Evolutionary conservation across 1,140 invertebrate species (phyloP).

Genomic region (Chironomus tepperi): DNA sequence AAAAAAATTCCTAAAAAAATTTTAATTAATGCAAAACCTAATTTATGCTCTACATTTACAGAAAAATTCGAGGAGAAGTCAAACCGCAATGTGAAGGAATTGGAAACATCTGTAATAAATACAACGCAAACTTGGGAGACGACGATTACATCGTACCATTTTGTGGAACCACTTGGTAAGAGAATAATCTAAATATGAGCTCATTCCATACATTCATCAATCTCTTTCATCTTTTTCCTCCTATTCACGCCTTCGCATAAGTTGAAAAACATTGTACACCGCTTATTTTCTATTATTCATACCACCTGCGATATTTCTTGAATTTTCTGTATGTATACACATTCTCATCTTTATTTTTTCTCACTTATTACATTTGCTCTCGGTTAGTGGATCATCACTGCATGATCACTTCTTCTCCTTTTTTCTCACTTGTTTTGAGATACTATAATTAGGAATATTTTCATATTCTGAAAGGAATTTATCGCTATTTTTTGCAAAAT

Average conservation of each 20-base stretch:
- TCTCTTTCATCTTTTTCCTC: not conserved
- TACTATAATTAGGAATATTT: not conserved
- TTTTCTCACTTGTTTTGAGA: no score
- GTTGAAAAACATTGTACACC: not conserved
- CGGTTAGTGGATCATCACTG: not conserved
- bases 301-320: not conserved
- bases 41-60: not conserved
- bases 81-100: not conserved
- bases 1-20: no score
- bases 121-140: not conserved
- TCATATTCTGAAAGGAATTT: not conserved
- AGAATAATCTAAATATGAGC: not conserved
- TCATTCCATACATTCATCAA: not conserved
- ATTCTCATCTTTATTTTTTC: not conserved
- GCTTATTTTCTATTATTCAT: constrained; percentile 2
- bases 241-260: not conserved
- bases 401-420: no score
- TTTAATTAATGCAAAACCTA: no score
- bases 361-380: not conserved
- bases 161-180: constrained; percentile 14
- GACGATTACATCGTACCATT: not conserved
- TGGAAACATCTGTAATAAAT: constrained; percentile 3
- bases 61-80: not conserved
- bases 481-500: no score
- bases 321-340: not conserved